A percentile compares a stretch with the other conserved stretches of the same genome.
phyloP scores from a whole-genome alignment of 2,113 vertebrate species.

The Jacana jacana region DNA sequence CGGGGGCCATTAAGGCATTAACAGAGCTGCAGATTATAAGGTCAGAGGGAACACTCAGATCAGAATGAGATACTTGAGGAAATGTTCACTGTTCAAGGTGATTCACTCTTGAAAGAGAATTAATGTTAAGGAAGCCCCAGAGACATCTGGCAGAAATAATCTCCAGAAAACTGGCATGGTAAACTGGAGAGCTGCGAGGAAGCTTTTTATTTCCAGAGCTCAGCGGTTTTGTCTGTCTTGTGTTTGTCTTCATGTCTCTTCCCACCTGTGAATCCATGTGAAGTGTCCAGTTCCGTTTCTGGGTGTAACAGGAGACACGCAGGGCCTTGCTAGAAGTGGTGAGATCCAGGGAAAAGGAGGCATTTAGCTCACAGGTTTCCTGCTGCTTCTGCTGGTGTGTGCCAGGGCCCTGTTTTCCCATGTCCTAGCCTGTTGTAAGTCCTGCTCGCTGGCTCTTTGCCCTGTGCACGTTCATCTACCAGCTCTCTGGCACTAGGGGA shows the following conservation, averaged over 20 bases:
- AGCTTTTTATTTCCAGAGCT: neutral
- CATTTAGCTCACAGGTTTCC: neutral
- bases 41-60: neutral
- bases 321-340: neutral
- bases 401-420: neutral
- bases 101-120: neutral
- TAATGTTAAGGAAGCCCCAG: neutral
- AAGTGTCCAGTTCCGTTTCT: neutral
- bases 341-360: neutral
- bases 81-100: neutral
- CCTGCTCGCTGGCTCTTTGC: neutral
- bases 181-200: neutral
- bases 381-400: neutral
- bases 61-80: neutral
- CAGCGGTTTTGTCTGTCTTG: neutral
- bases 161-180: neutral
- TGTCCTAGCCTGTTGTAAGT: fast-evolving
- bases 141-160: neutral
- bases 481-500: neutral
- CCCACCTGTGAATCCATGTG: neutral
- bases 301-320: neutral
- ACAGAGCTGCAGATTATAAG: neutral
- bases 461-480: neutral
- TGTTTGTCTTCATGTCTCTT: neutral
- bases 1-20: constrained; percentile 22